Conservation (phyloP, 2,113 vertebrate species). For the Takifugu flavidus region DNA sequence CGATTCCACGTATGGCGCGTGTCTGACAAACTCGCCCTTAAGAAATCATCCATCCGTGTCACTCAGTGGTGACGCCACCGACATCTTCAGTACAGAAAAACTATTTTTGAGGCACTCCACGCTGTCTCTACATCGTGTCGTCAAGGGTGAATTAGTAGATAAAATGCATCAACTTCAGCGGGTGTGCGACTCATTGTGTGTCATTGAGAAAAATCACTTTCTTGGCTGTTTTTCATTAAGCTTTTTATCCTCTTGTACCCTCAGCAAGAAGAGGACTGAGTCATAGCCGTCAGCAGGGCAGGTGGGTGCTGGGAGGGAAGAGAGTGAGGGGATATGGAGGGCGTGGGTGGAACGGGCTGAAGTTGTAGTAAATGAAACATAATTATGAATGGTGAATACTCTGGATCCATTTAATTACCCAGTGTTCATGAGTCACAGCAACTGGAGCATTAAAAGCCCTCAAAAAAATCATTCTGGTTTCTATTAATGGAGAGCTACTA, state of each 20-base stretch:
- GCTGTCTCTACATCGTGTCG: slow-evolving; percentile 40
- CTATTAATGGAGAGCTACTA: background rate
- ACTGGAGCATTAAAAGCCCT: slow-evolving; percentile 4
- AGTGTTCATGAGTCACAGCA: slow-evolving; percentile 10
- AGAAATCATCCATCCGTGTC: slow-evolving; percentile 63
- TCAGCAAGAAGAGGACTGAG: slow-evolving; percentile 60
- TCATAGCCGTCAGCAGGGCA: slow-evolving; percentile 58
- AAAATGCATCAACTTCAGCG: slow-evolving; percentile 30
- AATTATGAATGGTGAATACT: slow-evolving; percentile 48
- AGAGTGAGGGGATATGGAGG: slow-evolving; percentile 3
- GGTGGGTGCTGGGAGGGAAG: slow-evolving; percentile 47
- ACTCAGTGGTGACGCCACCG: slow-evolving; percentile 55
- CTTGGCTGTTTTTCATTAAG: slow-evolving; percentile 48
- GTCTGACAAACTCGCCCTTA: slow-evolving; percentile 56
- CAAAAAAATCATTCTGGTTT: slow-evolving; percentile 7
- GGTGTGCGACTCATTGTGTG: slow-evolving; percentile 21
- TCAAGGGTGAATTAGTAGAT: slow-evolving; percentile 51
- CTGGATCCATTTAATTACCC: slow-evolving; percentile 19
- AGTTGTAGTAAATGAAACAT: slow-evolving; percentile 41
- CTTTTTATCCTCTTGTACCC: slow-evolving; percentile 51
- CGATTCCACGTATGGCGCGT: slow-evolving; percentile 14
- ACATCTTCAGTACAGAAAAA: slow-evolving; percentile 56
- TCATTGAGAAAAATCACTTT: slow-evolving; percentile 46
- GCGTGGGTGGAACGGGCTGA: slow-evolving; percentile 28
- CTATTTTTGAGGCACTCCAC: slow-evolving; percentile 61